Base-by-base conservation (phyloP, 2,888 invertebrate genomes). In the Eupithecia subumbrata region DNA sequence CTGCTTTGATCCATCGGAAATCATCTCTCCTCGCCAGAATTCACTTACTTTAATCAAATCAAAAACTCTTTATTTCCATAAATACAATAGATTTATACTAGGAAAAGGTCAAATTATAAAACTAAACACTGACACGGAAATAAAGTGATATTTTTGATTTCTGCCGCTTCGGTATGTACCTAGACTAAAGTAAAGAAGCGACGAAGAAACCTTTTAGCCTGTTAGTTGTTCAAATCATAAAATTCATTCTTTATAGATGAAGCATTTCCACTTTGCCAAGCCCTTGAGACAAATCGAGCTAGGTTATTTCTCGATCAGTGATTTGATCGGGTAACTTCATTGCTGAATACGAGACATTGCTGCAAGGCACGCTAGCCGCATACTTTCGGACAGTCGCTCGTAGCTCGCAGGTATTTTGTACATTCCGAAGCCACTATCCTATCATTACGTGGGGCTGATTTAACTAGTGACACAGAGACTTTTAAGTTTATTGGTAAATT, bases 371-470 rank as follows among this genome's bases (percentile, higher is more conserved):
- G 71, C 73, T 68, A 73, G 52, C 74, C 37, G 63, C 48, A 71
- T 74, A 71, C 71, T 43, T 76, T 73, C 76, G 68, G 73, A 71
- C 76, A 76, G 68, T 71, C 73, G 43, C 73, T 73, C 69, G 71
- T 40, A 71, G 72, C 72, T 69, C 43, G 37, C 30, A 71, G 73
- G 68, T 68, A 73, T 71, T 68, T 71, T 34, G 66, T 69, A 48
- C 66, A 68, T 68, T 68, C 67, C 68, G 43, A 43, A 25, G 14
- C 67, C 64, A 73, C 76, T 71, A 71, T 67, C 73, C 70, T 71
- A 73, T 73, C 71, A 73, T 71, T 72, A 72, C 40, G 48, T 75
- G 5, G 69, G 69, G 25, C 64, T 72, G 56, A 75, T 71, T 73
- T 64, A 68, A 73, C 76, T 70, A 37, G 76, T 71, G 76, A 67